Evolutionary conservation across 2,797 vertebrate genomes (phyloP), one percentile per base, ranked within the genome.

Genomic region (Poecilia picta): DNA sequence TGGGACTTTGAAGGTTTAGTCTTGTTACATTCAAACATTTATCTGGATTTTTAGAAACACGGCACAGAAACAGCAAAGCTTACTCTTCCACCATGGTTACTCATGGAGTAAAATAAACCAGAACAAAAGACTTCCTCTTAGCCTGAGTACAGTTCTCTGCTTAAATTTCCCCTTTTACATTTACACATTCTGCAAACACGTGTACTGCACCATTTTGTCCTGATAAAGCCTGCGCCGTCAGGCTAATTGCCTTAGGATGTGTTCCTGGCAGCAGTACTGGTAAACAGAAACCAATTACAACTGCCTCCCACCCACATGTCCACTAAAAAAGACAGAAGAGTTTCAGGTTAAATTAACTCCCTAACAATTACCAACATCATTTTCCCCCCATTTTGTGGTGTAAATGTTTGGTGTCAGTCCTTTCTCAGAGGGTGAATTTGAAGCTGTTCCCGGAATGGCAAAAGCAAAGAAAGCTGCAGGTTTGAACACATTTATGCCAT

Each of bases 211-310:
- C 81, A 76, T 82, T 91, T 85, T 89, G 81, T 83, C 62, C 81
- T 78, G 88, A 92, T 88, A 85, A 88, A 81, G 74, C 84, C 36
- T 0, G 62, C 83, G 82, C 87, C 89, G 88, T 86, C 89, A 76
- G 73, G 77, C 90, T 94, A 93, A 94, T 94, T 94, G 92, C 89
- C 88, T 86, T 85, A 83, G 90, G 89, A 87, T 87, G 77, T 88
- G 72, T 85, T 82, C 83, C 85, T 83, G 86, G 89, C 81, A 88
- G 83, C 77, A 88, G 91, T 92, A 89, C 91, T 92, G 89, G 89
- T 93, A 92, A 95, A 93, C 84, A 94, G 71, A 94, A 93, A 87
- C 89, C 90, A 92, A 92, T 93, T 93, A 92, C 91, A 82, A 88
- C 82, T 91, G 76, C 72, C 73, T 84, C 84, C 87, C 87, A 73